Conservation (phyloP, 2,797 vertebrate genomes). For the Gambusia yucatana region DNA sequence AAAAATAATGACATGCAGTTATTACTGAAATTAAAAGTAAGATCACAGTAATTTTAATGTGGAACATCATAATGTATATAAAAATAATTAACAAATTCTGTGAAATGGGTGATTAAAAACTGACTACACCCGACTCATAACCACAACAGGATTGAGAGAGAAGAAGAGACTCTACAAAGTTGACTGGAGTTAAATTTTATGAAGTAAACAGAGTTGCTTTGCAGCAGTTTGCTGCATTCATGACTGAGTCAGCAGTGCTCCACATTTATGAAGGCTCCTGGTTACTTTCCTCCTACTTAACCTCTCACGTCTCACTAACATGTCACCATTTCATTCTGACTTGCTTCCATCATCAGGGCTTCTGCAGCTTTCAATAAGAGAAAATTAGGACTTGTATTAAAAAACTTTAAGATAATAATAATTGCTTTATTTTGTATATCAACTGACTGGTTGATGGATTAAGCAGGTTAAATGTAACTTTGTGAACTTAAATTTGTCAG, state of each 20-base stretch:
- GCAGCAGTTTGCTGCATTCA: background rate
- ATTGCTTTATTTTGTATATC: background rate
- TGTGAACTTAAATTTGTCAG: background rate
- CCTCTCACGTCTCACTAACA: background rate
- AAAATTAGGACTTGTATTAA: background rate
- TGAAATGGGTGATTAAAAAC: background rate
- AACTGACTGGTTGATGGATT: background rate
- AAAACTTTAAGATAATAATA: background rate
- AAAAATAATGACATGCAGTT: background rate
- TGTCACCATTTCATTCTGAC: background rate
- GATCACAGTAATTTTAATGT: background rate
- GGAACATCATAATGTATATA: background rate
- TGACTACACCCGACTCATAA: background rate
- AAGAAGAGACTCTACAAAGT: background rate
- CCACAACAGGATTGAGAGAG: background rate
- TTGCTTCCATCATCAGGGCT: background rate
- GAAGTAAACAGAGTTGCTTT: background rate
- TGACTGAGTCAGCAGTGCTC: background rate
- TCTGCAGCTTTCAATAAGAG: background rate
- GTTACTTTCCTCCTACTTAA: background rate
- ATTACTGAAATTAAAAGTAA: background rate
- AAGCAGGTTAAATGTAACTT: background rate
- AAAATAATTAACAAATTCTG: background rate
- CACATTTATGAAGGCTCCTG: background rate
- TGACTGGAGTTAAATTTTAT: background rate